Base-by-base conservation (phyloP, 2,888 invertebrate species). In the Mystacides longicornis region DNA sequence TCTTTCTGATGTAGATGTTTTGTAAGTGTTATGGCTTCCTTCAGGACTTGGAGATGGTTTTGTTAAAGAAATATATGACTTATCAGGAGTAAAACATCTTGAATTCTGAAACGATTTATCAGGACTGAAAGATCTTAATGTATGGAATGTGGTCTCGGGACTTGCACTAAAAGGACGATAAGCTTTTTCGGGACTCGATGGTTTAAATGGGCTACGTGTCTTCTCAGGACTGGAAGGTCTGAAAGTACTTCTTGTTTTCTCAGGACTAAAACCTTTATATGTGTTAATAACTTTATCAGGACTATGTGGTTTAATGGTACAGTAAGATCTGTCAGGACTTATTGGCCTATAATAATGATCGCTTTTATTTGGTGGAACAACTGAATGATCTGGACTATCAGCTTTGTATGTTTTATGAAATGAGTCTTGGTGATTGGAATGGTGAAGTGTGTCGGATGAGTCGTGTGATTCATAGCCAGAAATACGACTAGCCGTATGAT, bases 401-500 rank as follows among this genome's bases (percentile, higher is more conserved):
- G 16, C 14, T 37, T 14, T 37, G 14, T 37, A 3, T 4, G 16
- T 14, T 3, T 14, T 3, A 27, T 5, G 11, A 27, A 27, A 11
- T 3, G 37, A 37, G 3, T 37, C 37, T 37, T 37, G 37, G 3
- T 3, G 7, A 3, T 31, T 47, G 23, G 50, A 52, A 27, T 31
- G 49, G 14, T 54, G 54, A 48, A 55, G 47, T n/a, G 57, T 48
- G 22, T 57, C 55, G 19, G 51, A 55, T 18, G 53, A 42, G 43
- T 60, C 51, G 31, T 23, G 48, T 23, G 54, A 49, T n/a, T 54
- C 54, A 22, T 54, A 42, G 46, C 42, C 57, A 1, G 57, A 56
- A 16, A 54, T 49, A 11, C 58, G 50, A 18, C 53, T 51, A 3
- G 58, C 58, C 16, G 60, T 51, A 19, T 48, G 55, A 23, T 57